Evolutionary conservation across 2,113 vertebrate species (phyloP), one percentile per base, ranked within the genome.

Genomic region (Oenanthe oenanthe): DNA sequence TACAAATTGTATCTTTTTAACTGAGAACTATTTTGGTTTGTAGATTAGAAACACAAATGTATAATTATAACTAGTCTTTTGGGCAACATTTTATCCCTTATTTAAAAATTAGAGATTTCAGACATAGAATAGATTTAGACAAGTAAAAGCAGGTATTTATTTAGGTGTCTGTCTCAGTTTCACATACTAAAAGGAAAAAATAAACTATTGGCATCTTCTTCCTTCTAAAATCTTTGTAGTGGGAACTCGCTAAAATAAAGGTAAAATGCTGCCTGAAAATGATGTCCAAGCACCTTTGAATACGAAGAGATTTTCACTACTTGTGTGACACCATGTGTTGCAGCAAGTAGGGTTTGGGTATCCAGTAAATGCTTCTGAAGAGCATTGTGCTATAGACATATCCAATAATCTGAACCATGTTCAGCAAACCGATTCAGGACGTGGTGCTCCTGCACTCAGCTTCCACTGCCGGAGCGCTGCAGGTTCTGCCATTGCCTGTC

Each of bases 1-100:
- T 99, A 99, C 99, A 99, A 99, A 99, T 99, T 99, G 99, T 99
- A 99, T 99, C 99, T 98, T 98, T 99, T 98, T 98, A 98, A 98
- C 98, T 98, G 97, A 98, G 97, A 98, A 98, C 97, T 98, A 98
- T 98, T 98, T 99, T 98, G 98, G 98, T 98, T 98, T 99, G 97
- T 98, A 98, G 98, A 97, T 97, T 98, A 97, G 97, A 97, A 98
- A 98, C 95, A 98, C 90, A 98, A 95, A 97, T 88, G 96, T 98
- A 92, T 98, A 97, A 97, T 95, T 98, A 88, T 95, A 94, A 98
- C 97, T 98, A 98, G 98, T 97, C 96, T 98, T 98, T 98, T 98
- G 97, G 98, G 98, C 98, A 98, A 98, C 98, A 98, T 99, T 98
- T 98, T 98, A 98, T 98, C 97, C 96, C 97, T 98, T 98, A 98